Conservation (phyloP, 2,113 vertebrate genomes). For the Gymnobelideus leadbeateri region DNA sequence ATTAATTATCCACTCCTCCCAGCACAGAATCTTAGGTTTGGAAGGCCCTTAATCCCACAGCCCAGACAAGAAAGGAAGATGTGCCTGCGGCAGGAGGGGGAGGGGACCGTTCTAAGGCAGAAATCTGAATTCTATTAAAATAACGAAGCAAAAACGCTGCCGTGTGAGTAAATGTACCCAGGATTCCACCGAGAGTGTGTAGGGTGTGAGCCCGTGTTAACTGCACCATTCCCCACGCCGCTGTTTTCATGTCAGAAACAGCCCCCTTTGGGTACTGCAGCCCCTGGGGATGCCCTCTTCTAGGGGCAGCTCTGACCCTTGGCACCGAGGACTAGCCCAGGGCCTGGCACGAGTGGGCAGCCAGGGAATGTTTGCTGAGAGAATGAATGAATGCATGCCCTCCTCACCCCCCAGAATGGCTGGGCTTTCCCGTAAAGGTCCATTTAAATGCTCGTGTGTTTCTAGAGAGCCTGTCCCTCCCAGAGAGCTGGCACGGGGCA, state of each 20-base stretch:
- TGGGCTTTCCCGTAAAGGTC: neutral
- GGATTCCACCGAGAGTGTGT: neutral
- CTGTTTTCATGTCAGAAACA: neutral
- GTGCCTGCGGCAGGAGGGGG: neutral
- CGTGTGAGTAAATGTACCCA: neutral
- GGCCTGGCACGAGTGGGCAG: too few relatives aligned
- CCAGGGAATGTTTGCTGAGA: neutral
- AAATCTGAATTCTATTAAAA: neutral
- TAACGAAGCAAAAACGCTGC: neutral
- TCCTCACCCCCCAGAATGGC: neutral
- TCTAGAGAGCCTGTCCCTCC: neutral
- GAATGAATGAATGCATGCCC: neutral
- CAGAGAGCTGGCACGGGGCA: neutral
- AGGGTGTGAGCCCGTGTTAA: neutral
- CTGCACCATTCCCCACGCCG: neutral
- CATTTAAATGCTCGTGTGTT: too few relatives aligned
- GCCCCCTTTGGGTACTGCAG: accelerated
- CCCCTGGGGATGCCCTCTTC: accelerated
- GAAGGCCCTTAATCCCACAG: neutral
- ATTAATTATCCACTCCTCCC: neutral
- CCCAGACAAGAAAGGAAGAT: neutral
- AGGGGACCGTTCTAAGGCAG: neutral
- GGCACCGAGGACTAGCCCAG: too few relatives aligned
- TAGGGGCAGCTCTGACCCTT: neutral
- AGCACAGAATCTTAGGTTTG: neutral